These are phyloP conservation scores for Erebia ligea DNA, from an alignment of 2,888 invertebrate species.

Conservation along the genomic window DNA sequence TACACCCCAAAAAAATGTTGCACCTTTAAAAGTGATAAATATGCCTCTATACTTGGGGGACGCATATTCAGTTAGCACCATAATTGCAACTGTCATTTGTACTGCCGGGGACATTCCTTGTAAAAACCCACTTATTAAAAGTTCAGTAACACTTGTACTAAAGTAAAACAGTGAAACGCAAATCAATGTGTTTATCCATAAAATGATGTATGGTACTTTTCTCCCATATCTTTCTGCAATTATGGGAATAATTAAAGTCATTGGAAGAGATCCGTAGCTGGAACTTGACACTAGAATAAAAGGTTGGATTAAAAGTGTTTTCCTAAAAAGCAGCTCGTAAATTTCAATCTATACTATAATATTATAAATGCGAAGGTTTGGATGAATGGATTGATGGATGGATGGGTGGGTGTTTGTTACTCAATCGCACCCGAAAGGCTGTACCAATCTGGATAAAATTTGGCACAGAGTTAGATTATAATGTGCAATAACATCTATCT, in stretches of 20 bases:
- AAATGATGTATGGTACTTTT: constrained; percentile 6
- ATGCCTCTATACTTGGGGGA: constrained; percentile 47
- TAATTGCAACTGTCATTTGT: constrained; percentile 16
- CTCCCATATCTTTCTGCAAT: constrained; percentile 13
- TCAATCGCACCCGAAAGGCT: too few relatives aligned
- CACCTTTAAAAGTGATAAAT: constrained; percentile 49
- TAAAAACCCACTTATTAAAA: constrained; percentile 20
- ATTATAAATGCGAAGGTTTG: too few relatives aligned
- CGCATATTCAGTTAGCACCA: constrained; percentile 48
- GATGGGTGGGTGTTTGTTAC: too few relatives aligned
- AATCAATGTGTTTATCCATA: constrained; percentile 10
- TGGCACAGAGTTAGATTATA: too few relatives aligned
- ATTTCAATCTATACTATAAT: too few relatives aligned
- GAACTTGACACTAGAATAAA: constrained; percentile 2
- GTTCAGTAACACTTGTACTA: constrained; percentile 13
- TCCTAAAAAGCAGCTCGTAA: too few relatives aligned
- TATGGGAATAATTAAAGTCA: constrained; percentile 1
- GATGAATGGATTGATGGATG: too few relatives aligned
- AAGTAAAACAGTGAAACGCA: constrained; percentile 11
- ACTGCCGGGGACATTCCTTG: constrained; percentile 3
- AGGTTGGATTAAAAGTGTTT: not conserved
- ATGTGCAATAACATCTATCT: too few relatives aligned
- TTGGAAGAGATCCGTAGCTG: constrained; percentile 10
- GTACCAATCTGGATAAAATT: too few relatives aligned
- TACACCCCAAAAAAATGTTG: constrained; percentile 48